These are phyloP conservation scores for Nettapus auritus DNA, from an alignment of 2,113 vertebrate genomes.

Conservation along the genomic window DNA sequence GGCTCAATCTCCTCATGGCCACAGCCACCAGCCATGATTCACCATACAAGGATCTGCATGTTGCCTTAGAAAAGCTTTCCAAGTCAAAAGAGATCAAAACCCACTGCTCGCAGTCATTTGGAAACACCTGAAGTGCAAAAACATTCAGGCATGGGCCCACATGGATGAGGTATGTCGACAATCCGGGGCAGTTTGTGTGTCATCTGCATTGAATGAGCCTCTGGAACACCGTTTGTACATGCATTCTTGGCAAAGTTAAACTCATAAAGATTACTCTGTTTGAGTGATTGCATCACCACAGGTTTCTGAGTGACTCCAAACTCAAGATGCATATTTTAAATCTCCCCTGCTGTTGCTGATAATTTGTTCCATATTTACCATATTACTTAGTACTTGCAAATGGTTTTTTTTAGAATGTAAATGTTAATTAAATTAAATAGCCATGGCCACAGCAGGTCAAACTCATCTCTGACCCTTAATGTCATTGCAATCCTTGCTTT, in stretches of 20 bases:
- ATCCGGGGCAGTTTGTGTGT: not conserved
- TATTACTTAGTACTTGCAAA: slow-evolving; percentile 73
- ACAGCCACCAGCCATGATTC: not conserved
- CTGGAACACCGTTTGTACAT: not conserved
- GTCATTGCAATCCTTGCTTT: not conserved
- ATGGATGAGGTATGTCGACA: not conserved
- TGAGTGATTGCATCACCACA: slow-evolving; percentile 40
- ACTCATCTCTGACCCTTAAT: not conserved
- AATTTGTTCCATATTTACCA: slow-evolving; percentile 76
- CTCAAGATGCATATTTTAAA: slow-evolving; percentile 41
- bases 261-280: slow-evolving; percentile 20
- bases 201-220: not conserved
- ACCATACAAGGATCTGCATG: rapidly evolving
- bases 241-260: not conserved
- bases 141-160: not conserved
- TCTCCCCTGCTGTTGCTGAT: slow-evolving; percentile 70
- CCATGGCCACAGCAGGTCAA: not conserved
- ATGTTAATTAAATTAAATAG: slow-evolving; percentile 66
- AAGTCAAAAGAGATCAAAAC: not conserved
- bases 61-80: not conserved
- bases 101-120: too few relatives aligned
- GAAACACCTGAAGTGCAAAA: not conserved
- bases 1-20: not conserved
- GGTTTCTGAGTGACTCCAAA: slow-evolving; percentile 51
- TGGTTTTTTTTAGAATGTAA: slow-evolving; percentile 21